Percentiles rank a stretch among this genome's conserved stretches.
phyloP scores from a whole-genome alignment of 2,797 vertebrate species.

The Spheniscus humboldti region DNA sequence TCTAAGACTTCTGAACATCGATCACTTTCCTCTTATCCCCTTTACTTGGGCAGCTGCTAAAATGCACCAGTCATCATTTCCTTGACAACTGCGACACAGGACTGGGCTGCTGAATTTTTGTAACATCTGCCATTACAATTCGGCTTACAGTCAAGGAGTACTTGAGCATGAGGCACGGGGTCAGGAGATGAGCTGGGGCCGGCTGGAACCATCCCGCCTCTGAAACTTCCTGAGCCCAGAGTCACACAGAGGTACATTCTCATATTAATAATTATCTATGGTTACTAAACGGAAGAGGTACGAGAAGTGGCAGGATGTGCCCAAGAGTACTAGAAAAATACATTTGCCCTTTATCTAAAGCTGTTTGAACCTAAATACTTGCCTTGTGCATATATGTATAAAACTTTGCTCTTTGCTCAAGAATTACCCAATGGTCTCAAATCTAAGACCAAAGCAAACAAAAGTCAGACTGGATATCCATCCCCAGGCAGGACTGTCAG shows the following conservation, averaged over 20 bases:
- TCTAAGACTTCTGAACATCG: background rate
- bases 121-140: background rate
- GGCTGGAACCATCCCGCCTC: background rate
- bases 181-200: background rate
- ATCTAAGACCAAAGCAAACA: background rate
- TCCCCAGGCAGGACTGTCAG: background rate
- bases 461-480: no score
- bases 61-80: background rate
- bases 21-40: background rate
- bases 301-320: background rate
- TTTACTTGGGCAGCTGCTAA: background rate
- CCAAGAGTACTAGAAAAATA: background rate
- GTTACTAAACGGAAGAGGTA: no score
- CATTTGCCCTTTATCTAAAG: background rate
- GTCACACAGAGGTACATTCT: background rate
- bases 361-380: no score
- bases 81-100: background rate
- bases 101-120: no score
- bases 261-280: background rate
- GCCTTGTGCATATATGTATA: background rate
- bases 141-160: no score
- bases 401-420: background rate
- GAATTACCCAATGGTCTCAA: background rate
- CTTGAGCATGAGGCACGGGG: accelerated
- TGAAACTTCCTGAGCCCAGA: background rate